Evolutionary conservation across 2,113 vertebrate species (phyloP).

Genomic region (Syngnathus scovelli): DNA sequence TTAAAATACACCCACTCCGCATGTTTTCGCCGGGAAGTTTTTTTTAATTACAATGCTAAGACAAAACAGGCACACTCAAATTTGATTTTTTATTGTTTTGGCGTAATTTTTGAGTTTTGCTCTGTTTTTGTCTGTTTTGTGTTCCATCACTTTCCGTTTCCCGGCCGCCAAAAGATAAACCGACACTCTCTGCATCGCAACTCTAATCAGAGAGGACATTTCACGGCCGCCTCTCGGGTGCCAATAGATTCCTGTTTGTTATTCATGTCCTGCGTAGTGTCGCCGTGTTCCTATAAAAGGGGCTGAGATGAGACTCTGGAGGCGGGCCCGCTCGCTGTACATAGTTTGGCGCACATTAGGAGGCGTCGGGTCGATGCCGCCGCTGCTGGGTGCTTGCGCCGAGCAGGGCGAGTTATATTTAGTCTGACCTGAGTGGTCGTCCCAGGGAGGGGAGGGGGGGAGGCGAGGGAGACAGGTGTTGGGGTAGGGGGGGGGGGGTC

Average conservation of each 20-base stretch:
- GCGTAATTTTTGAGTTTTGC: background rate
- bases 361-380: slow-evolving; percentile 9
- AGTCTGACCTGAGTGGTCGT: slow-evolving; percentile 67
- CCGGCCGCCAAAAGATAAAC: slow-evolving; percentile 33
- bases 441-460: slow-evolving; percentile 23
- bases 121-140: background rate
- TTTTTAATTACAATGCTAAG: no score
- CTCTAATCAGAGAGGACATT: slow-evolving; percentile 41
- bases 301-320: slow-evolving; percentile 41
- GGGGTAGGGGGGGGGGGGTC: slow-evolving; percentile 58
- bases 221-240: slow-evolving; percentile 43
- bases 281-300: slow-evolving; percentile 66
- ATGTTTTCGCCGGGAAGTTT: no score
- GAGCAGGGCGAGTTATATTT: slow-evolving; percentile 62
- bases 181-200: slow-evolving; percentile 6
- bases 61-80: background rate
- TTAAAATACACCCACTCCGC: no score
- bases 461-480: slow-evolving; percentile 66
- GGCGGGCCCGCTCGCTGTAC: slow-evolving; percentile 25
- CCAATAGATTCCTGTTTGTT: slow-evolving; percentile 56
- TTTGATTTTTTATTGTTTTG: background rate
- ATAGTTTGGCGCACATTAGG: slow-evolving; percentile 38
- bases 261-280: slow-evolving; percentile 55
- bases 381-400: slow-evolving; percentile 19
- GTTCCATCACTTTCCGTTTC: background rate